A percentile compares a stretch with the other conserved stretches of the same genome.
These are phyloP conservation scores for Deilephila porcellus DNA, from an alignment of 2,888 invertebrate species.

Conservation along the genomic window DNA sequence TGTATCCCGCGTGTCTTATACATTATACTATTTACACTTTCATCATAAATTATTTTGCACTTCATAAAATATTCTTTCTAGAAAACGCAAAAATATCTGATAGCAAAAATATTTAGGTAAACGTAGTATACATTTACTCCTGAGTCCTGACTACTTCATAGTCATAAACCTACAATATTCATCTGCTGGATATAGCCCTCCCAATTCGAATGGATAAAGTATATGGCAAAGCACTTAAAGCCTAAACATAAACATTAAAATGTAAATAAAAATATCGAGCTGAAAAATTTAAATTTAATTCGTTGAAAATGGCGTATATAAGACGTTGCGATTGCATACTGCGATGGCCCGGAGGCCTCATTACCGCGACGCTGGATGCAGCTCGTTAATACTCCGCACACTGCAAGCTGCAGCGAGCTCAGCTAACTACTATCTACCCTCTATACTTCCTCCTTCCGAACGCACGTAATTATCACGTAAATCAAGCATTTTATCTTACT, in stretches of 20 bases:
- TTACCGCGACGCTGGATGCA: slow-evolving; percentile 50
- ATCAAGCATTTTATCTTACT: neutral
- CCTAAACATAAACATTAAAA: neutral
- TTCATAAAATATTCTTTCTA: too few species aligned
- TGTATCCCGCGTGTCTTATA: too few species aligned
- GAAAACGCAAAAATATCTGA: too few species aligned
- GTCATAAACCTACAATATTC: too few species aligned
- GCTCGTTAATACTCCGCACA: slow-evolving; percentile 53
- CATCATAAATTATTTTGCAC: neutral
- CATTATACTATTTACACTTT: neutral
- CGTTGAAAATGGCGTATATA: neutral
- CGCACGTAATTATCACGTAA: slow-evolving; percentile 8
- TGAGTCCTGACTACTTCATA: too few species aligned
- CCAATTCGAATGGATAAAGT: too few species aligned
- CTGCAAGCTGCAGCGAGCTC: slow-evolving; percentile 34
- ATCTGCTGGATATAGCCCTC: too few species aligned
- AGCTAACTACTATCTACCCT: slow-evolving; percentile 26
- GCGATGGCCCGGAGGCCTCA: slow-evolving; percentile 51
- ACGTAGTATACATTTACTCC: too few species aligned
- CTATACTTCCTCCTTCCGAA: neutral
- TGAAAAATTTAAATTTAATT: neutral
- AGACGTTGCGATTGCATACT: slow-evolving; percentile 10
- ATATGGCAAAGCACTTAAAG: neutral
- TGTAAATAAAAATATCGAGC: neutral
- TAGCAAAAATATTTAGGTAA: too few species aligned